Base-by-base conservation (phyloP, 2,888 invertebrate genomes). In the Junonia oenone region DNA sequence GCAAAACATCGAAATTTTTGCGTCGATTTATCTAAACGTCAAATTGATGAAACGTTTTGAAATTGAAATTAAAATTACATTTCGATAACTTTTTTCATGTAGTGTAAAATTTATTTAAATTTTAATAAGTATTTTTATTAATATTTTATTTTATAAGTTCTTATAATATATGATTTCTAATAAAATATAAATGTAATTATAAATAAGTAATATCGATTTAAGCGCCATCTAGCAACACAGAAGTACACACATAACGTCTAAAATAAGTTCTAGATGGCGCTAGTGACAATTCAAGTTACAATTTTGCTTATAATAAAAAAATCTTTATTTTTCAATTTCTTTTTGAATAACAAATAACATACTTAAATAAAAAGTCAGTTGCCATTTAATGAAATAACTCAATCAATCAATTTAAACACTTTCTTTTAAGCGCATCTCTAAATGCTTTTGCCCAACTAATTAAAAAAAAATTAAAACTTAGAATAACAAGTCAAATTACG, bases 11-110 rank as follows among this genome's bases (percentile, higher is more conserved):
- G 37, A 17, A 46, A 53, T 35, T 46, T 50, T 51, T 54, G 50
- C 55, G 45, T 56, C 48, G 33, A 45, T 47, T 40, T 40, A 27
- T 22, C 8, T 43, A 43, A 43, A 43, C 29, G 57, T 57, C 38
- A 53, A 45, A n/a, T 45, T 33, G 2, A 35, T 27, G 14, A 22
- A 11, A 38, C 15, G 19, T 49, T 49, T 26, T 27, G 15, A 31
- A 40, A 43, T 27, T 14, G 14, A 22, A 22, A 22, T 22, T 22
- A 3, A 22, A 22, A n/a, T n/a, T n/a, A n/a, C n/a, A n/a, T n/a
- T n/a, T n/a, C n/a, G n/a, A n/a, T n/a, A n/a, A n/a, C n/a, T n/a
- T n/a, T n/a, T n/a, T n/a, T n/a, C n/a, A n/a, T n/a, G n/a, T n/a
- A n/a, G n/a, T n/a, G n/a, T n/a, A n/a, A n/a, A n/a, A n/a, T n/a